Conservation (phyloP, 2,797 vertebrate genomes). For the Coracias cyanogaster region DNA sequence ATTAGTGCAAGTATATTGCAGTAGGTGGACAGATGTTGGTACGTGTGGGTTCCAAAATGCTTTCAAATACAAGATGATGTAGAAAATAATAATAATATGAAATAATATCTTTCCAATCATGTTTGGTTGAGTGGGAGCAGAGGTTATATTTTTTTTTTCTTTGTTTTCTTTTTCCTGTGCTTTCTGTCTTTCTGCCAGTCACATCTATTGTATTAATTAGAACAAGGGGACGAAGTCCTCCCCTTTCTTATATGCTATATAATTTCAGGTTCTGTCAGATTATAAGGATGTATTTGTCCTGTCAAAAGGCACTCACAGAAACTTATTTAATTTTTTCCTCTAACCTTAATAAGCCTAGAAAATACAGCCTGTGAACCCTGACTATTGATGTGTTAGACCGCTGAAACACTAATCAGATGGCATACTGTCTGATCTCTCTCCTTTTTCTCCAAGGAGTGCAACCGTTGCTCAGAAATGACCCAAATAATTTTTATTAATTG, state of each 20-base stretch:
- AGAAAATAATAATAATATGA: not conserved
- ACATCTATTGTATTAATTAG: not conserved
- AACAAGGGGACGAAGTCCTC: not conserved
- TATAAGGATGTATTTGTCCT: not conserved
- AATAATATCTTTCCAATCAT: not conserved
- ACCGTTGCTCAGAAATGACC: constrained; percentile 67
- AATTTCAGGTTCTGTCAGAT: not conserved
- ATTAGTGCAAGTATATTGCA: not conserved
- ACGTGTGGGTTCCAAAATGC: not conserved
- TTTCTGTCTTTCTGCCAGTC: not conserved
- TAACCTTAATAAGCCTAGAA: not conserved
- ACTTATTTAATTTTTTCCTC: not conserved
- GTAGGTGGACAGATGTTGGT: not conserved
- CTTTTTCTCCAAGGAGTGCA: constrained; percentile 35
- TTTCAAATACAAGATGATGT: not conserved
- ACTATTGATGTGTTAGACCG: not conserved
- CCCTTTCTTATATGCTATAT: not conserved
- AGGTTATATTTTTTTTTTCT: not conserved
- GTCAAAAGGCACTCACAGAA: not conserved
- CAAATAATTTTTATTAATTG: constrained; percentile 77
- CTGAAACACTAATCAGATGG: not conserved
- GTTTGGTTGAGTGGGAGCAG: not conserved
- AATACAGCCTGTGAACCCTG: constrained; percentile 4
- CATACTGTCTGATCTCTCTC: not conserved
- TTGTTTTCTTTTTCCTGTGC: accelerated